phyloP scores from a whole-genome alignment of 64 coral and sea anemone species.

The Astreopora myriophthalma region DNA sequence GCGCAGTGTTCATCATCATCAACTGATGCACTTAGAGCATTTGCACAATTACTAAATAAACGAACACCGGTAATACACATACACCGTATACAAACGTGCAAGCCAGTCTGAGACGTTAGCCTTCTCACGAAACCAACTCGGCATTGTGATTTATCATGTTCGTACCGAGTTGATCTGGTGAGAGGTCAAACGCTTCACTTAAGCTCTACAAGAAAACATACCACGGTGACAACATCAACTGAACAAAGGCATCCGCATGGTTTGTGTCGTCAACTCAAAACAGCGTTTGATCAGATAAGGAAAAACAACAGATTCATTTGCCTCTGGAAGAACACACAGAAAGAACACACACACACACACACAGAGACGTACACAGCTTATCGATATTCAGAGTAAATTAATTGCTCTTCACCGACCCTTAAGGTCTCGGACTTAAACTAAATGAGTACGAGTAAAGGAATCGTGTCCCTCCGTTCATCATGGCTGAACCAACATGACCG shows the following conservation, averaged over 20 bases:
- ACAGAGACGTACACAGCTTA: neutral
- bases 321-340: neutral
- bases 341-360: neutral
- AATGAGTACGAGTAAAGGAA: constrained; percentile 1
- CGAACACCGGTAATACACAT: no score
- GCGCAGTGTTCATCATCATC: constrained; percentile 86
- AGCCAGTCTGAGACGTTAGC: neutral
- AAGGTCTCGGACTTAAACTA: constrained; percentile 81
- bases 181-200: neutral
- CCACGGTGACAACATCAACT: neutral
- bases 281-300: constrained; percentile 69
- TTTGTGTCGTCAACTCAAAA: constrained; percentile 64
- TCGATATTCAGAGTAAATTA: neutral
- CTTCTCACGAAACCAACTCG: neutral
- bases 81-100: neutral
- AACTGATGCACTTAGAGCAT: constrained; percentile 28
- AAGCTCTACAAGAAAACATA: neutral
- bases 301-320: constrained; percentile 26
- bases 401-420: constrained; percentile 49
- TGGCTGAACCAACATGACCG: neutral
- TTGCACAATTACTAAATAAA: neutral
- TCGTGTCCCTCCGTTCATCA: neutral
- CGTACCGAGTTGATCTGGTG: neutral
- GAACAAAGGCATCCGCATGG: neutral
- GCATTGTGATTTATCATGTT: neutral